Conservation (phyloP, 2,888 invertebrate species). For the Kryphioiulus occultus region DNA sequence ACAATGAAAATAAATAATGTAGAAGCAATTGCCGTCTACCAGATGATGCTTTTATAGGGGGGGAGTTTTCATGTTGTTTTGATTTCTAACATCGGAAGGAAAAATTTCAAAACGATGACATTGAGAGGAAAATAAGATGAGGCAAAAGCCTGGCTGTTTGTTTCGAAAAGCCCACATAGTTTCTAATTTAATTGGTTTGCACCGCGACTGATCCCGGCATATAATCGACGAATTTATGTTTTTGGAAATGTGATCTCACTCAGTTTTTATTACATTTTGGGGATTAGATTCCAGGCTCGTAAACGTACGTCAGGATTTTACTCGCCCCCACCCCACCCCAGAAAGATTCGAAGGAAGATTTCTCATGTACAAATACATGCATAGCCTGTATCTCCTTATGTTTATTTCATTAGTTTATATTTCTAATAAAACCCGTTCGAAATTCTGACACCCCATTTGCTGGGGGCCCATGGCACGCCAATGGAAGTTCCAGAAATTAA, state of each 20-base stretch:
- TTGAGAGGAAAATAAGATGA: neutral
- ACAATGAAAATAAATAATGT: neutral
- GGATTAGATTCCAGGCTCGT: neutral
- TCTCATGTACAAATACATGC: neutral
- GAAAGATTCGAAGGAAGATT: neutral
- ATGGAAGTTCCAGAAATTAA: neutral
- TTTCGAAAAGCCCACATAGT: neutral
- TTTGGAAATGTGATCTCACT: neutral
- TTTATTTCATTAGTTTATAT: neutral
- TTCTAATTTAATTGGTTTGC: neutral
- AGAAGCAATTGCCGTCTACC: neutral
- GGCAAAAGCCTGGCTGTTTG: neutral
- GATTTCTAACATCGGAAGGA: neutral
- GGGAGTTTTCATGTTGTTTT: neutral
- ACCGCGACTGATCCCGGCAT: neutral
- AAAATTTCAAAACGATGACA: neutral
- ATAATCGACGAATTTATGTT: conserved; percentile 24
- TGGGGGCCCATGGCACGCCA: neutral
- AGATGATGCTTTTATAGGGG: too few species aligned
- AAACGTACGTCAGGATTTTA: neutral
- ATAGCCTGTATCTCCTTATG: neutral
- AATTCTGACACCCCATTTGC: neutral
- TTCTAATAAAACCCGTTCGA: neutral
- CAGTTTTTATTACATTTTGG: neutral
- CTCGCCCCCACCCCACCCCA: neutral